phyloP scores from a whole-genome alignment of 30 jellyfish, hydroid and myxozoan genomes.

The Sanderia malayensis region DNA sequence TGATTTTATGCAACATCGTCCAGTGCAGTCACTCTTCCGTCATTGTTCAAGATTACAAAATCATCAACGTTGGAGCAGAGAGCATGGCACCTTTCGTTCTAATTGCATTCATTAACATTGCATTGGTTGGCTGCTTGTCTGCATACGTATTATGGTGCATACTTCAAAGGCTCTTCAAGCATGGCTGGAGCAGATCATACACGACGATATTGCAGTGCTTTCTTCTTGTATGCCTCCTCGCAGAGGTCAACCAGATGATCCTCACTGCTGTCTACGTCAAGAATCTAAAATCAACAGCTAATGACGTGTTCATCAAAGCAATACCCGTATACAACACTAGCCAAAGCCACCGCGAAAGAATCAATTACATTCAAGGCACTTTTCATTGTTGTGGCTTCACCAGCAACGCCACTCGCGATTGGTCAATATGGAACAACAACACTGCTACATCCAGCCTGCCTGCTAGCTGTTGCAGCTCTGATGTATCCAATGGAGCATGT shows the following conservation, averaged over 20 bases:
- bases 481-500: background rate
- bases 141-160: constrained; percentile 1
- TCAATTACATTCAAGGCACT: constrained; percentile 32
- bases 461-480: constrained; percentile 28
- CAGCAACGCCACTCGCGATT: constrained; percentile 26
- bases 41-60: constrained; percentile 9
- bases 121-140: constrained; percentile 6
- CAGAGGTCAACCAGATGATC: constrained; percentile 13
- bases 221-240: constrained; percentile 38
- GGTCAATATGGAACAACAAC: constrained; percentile 9
- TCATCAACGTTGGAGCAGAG: constrained; percentile 24
- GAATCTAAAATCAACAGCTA: constrained; percentile 6
- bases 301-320: constrained; percentile 9
- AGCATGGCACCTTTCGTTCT: constrained; percentile 17
- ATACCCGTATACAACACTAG: background rate
- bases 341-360: background rate
- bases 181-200: constrained; percentile 52
- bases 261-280: constrained; percentile 14
- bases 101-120: constrained; percentile 23
- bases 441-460: constrained; percentile 13
- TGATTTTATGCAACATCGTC: constrained; percentile 6
- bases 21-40: constrained; percentile 23
- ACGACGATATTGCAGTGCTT: constrained; percentile 45
- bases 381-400: constrained; percentile 40
- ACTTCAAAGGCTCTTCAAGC: constrained; percentile 15